Conservation (phyloP, 2,888 invertebrate genomes). For the Oasisia sp. region DNA sequence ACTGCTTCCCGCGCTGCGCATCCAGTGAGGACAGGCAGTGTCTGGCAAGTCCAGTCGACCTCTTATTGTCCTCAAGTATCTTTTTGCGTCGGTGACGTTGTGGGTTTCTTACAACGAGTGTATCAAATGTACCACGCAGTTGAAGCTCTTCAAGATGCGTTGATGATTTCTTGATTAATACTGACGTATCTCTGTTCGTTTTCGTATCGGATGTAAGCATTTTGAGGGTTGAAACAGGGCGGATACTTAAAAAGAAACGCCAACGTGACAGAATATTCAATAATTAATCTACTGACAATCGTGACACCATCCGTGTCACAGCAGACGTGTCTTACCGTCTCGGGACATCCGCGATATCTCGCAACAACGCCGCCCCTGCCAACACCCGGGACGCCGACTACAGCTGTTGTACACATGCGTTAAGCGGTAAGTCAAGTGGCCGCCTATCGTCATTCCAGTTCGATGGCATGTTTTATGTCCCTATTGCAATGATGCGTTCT, state of each 20-base stretch:
- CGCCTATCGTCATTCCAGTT: no score
- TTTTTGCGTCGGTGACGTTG: neutral
- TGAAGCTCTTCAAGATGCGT: neutral
- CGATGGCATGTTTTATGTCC: no score
- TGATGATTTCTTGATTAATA: neutral
- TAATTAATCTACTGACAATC: neutral
- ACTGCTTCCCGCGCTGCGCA: neutral
- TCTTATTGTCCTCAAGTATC: neutral
- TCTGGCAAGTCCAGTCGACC: neutral
- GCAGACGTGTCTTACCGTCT: neutral
- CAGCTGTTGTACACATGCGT: neutral
- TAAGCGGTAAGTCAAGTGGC: neutral
- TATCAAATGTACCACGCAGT: neutral
- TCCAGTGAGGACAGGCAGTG: neutral
- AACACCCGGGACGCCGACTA: neutral
- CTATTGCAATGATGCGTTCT: no score
- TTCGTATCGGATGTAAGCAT: neutral
- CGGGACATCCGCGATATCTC: neutral
- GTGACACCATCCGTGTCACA: neutral
- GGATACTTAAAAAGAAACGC: neutral
- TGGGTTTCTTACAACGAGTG: neutral
- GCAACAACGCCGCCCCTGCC: neutral
- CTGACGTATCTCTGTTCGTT: neutral
- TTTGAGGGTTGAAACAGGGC: neutral
- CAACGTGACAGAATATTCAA: neutral